Percentiles rank a stretch among this genome's conserved stretches.
These are phyloP conservation scores for Porites australiensis DNA, from an alignment of 64 coral and sea anemone genomes.

Conservation along the genomic window DNA sequence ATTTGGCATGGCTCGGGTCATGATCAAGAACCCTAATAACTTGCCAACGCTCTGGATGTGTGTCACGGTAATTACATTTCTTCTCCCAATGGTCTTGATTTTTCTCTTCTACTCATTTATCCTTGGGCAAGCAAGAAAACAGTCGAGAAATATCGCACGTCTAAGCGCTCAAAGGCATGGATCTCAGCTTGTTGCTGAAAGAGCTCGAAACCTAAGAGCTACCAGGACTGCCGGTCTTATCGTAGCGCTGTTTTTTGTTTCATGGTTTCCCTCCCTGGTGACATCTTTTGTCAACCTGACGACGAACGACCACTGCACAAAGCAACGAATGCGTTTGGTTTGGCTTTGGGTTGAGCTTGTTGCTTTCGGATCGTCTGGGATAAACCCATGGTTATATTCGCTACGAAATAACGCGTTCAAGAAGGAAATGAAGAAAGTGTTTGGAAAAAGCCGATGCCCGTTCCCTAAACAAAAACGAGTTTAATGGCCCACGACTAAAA, in stretches of 20 bases:
- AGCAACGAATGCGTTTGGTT: background rate
- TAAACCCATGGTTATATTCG: conserved; percentile 41
- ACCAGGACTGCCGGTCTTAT: conserved; percentile 20
- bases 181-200: background rate
- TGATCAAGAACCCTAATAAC: background rate
- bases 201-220: conserved; percentile 1
- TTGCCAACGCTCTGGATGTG: conserved; percentile 42
- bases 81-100: conserved; percentile 67
- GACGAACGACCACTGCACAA: background rate
- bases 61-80: conserved; percentile 50
- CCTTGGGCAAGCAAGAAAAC: conserved; percentile 41
- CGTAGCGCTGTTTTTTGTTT: conserved; percentile 4
- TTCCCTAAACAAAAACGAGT: too few species aligned
- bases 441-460: too few species aligned
- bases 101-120: conserved; percentile 65
- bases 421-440: too few species aligned
- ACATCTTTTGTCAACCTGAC: conserved; percentile 36
- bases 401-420: conserved; percentile 13
- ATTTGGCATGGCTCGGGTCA: conserved; percentile 1
- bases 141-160: conserved; percentile 32
- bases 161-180: background rate
- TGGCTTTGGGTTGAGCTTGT: conserved; percentile 36
- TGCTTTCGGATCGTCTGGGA: conserved; percentile 36
- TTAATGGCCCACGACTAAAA: too few species aligned
- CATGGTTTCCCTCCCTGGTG: conserved; percentile 10